Conservation (phyloP, 2,113 vertebrate genomes). For the Herpailurus yagouaroundi region DNA sequence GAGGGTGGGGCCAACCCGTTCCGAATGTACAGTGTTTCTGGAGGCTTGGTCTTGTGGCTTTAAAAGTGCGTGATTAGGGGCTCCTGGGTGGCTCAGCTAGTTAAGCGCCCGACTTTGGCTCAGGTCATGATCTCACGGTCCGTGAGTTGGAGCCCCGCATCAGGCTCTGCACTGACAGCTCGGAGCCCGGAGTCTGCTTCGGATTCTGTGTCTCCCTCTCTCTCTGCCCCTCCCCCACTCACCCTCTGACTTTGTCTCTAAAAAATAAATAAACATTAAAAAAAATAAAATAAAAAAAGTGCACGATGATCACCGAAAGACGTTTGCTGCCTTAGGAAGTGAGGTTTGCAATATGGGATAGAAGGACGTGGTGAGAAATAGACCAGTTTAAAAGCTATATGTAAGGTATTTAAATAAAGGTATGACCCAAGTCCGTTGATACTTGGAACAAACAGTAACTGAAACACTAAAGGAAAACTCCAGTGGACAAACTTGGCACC, state of each 20-base stretch:
- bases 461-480: background rate
- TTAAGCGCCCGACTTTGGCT: background rate
- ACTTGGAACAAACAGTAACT: background rate
- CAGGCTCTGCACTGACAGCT: background rate
- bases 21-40: background rate
- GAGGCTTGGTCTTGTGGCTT: background rate
- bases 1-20: rapidly evolving
- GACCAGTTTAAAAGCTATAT: background rate
- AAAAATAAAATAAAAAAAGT: background rate
- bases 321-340: background rate
- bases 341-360: background rate
- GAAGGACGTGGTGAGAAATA: background rate
- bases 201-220: too few species aligned
- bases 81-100: background rate
- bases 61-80: background rate
- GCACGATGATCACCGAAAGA: background rate
- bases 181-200: background rate
- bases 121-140: background rate
- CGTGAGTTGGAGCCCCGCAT: background rate
- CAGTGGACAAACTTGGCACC: rapidly evolving
- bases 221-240: too few species aligned
- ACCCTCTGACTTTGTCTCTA: too few species aligned
- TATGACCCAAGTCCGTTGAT: background rate
- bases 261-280: background rate
- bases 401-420: background rate